Percentiles rank a stretch among this genome's conserved stretches.
Evolutionary conservation across 1,140 invertebrate species (phyloP).

Genomic region (Macrotrachela quadricornifera): DNA sequence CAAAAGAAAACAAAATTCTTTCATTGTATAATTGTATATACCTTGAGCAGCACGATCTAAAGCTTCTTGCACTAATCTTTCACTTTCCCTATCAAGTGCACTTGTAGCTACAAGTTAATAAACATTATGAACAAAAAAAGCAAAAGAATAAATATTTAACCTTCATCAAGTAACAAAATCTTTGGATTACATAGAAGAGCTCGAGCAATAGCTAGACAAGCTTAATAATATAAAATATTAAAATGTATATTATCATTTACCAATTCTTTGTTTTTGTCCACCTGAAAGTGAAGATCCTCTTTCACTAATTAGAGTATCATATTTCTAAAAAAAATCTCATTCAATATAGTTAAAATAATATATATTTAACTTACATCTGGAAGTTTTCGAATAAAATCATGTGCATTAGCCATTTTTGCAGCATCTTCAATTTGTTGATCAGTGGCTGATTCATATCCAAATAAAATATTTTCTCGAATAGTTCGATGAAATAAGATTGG

Average conservation of each 20-base stretch:
- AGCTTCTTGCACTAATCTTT: constrained; percentile 24
- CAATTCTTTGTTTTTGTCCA: constrained; percentile 26
- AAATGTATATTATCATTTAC: no score
- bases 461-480: constrained; percentile 74
- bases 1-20: no score
- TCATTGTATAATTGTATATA: no score
- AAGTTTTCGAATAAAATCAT: constrained; percentile 61
- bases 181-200: constrained; percentile 42
- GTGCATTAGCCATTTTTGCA: constrained; percentile 63
- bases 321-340: constrained; percentile 29
- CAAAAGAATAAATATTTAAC: no score
- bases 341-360: no score
- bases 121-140: no score
- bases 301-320: constrained; percentile 23
- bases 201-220: background rate
- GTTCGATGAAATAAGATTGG: constrained; percentile 63
- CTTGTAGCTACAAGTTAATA: constrained; percentile 27
- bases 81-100: constrained; percentile 27
- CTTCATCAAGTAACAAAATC: constrained; percentile 57
- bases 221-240: no score
- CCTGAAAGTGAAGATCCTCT: constrained; percentile 24
- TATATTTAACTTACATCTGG: constrained; percentile 35
- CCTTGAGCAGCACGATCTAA: constrained; percentile 31
- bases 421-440: constrained; percentile 46
- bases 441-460: constrained; percentile 42